Evolutionary conservation across 2,113 vertebrate genomes (phyloP), one percentile per base, ranked within the genome.

Genomic region (Phyllopteryx taeniolatus): DNA sequence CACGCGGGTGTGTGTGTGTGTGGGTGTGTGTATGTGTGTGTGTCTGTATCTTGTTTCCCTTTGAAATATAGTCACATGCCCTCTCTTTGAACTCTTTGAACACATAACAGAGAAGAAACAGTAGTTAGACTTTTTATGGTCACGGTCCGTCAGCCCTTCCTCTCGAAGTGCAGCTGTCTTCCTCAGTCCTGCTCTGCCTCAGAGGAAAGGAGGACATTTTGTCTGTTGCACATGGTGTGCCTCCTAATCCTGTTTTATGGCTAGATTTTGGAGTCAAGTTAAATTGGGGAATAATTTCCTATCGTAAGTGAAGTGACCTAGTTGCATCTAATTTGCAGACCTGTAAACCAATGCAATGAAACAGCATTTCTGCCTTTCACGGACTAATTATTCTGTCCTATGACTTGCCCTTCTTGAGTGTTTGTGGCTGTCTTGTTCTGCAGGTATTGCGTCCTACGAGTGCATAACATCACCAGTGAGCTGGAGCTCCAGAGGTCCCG

Each of bases 401-500:
- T 22, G 17, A 19, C 1, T 69, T 44, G 67, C 22, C 67, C 51
- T 72, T 47, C 67, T 63, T 71, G 53, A 74, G 47, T 63, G 31
- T 42, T 15, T 69, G 42, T 8, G 31, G 31, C 19, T 69, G 42
- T 79, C 62, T 73, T 62, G 72, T 74, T 76, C 74, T 74, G 54
- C 90, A 96, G 95, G 95, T 84, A 96, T 95, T 19, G 95, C 95
- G 64, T 95, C 95, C 68, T 96, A 95, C 89, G 94, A 94, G 85
- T 96, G 95, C 84, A 84, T 93, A 76, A 87, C 89, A 11, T 90
- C 92, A 67, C 89, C 95, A 63, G 94, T 95, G 68, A 90, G 93
- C 11, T 96, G 95, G 95, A 95, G 92, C 84, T 93, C 95, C 71
- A 91, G 94, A 74, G 95, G 95, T 44, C 95, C 95, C 67, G 95